A percentile compares a stretch with the other conserved stretches of the same genome.
phyloP scores from a whole-genome alignment of 92 coral and sea anemone species.

The Siderastrea radians region DNA sequence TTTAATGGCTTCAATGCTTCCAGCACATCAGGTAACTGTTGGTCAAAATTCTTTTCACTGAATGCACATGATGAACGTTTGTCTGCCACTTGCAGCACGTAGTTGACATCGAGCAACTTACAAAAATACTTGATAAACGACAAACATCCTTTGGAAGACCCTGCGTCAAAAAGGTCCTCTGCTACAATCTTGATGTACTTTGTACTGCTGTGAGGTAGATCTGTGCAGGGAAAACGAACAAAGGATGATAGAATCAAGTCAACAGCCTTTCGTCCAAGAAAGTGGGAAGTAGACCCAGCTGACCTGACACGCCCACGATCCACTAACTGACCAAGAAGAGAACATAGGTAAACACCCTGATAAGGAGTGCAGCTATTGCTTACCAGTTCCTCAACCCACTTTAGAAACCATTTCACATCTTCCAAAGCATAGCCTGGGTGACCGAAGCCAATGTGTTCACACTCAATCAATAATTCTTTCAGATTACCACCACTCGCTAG shows the following conservation, averaged over 20 bases:
- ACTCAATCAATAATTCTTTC: conserved; percentile 60
- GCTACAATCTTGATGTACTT: conserved; percentile 18
- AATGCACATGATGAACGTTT: background rate
- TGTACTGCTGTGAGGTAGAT: conserved; percentile 36
- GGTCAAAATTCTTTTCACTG: conserved; percentile 12
- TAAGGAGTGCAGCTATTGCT: background rate
- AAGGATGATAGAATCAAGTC: conserved; percentile 34
- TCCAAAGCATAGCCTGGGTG: background rate
- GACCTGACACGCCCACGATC: no score
- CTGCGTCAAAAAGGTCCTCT: conserved; percentile 18
- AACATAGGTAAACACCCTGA: conserved; percentile 61
- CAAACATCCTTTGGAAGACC: conserved; percentile 21
- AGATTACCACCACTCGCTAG: conserved; percentile 13
- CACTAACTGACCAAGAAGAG: conserved; percentile 71
- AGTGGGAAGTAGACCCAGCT: background rate
- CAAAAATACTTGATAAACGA: conserved; percentile 10
- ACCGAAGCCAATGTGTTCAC: conserved; percentile 78
- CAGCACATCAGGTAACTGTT: background rate
- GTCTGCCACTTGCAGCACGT: conserved; percentile 8
- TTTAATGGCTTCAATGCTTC: background rate
- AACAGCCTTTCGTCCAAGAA: conserved; percentile 5
- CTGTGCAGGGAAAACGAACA: background rate
- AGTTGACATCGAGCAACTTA: conserved; percentile 14
- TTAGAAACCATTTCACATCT: conserved; percentile 5
- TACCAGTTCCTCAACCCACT: conserved; percentile 8